Conservation (phyloP, 92 coral and sea anemone genomes). For the Epizoanthus stellaris region DNA sequence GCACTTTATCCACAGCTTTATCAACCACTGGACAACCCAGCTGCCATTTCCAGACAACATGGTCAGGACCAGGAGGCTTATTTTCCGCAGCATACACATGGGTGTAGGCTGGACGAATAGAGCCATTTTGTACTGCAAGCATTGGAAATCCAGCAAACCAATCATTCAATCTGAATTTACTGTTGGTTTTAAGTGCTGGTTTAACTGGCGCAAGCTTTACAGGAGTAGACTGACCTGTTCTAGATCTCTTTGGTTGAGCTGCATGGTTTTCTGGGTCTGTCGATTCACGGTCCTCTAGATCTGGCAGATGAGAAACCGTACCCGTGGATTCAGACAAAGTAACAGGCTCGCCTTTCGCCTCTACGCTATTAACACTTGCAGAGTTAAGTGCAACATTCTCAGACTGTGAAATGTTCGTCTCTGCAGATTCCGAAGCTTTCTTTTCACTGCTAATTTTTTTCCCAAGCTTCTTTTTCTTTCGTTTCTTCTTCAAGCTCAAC, state of each 20-base stretch:
- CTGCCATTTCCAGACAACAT: slow-evolving; percentile 83
- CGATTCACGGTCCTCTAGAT: neutral
- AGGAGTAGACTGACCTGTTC: neutral
- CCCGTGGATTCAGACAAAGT: no score
- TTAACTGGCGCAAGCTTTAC: slow-evolving; percentile 29
- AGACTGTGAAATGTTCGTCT: neutral
- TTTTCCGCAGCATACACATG: slow-evolving; percentile 52
- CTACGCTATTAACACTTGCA: neutral
- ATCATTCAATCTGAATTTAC: slow-evolving; percentile 70
- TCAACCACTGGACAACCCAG: slow-evolving; percentile 72
- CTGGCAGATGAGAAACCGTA: neutral
- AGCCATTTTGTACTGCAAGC: slow-evolving; percentile 58
- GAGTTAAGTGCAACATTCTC: neutral
- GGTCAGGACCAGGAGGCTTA: slow-evolving; percentile 50
- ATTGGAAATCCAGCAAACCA: slow-evolving; percentile 68
- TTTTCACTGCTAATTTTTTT: neutral
- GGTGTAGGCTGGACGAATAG: slow-evolving; percentile 62
- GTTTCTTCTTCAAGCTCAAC: slow-evolving; percentile 1
- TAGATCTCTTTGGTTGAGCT: neutral
- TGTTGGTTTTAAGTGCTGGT: slow-evolving; percentile 51
- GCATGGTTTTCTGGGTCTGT: slow-evolving; percentile 3
- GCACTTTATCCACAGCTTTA: slow-evolving; percentile 35
- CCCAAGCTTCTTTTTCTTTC: slow-evolving; percentile 19
- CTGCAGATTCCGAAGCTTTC: neutral
- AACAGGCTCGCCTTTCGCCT: no score